These are phyloP conservation scores for Hydropsyche betteni DNA, from an alignment of 2,888 invertebrate genomes.

Conservation along the genomic window DNA sequence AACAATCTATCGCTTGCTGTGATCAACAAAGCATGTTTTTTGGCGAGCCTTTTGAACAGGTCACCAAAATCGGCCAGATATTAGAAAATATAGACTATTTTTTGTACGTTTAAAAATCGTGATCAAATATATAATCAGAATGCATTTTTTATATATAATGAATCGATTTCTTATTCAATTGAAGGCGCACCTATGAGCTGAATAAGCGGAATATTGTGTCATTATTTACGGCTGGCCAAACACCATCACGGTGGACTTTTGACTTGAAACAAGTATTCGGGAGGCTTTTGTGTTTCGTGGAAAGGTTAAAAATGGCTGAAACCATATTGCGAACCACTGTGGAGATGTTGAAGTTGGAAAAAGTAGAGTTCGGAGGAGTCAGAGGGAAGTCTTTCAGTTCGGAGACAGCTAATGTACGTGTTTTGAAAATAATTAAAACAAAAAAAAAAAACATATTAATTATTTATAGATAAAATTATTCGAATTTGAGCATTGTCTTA, in stretches of 20 bases:
- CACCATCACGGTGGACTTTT: slow-evolving; percentile 79
- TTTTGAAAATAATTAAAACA: not conserved
- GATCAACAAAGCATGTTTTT: slow-evolving; percentile 86
- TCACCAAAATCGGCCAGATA: slow-evolving; percentile 67
- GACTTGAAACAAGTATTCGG: slow-evolving; percentile 76
- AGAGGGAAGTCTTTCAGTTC: slow-evolving; percentile 70
- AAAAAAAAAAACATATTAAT: not conserved
- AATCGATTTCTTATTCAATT: slow-evolving; percentile 34
- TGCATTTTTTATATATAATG: slow-evolving; percentile 52
- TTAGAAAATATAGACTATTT: slow-evolving; percentile 66
- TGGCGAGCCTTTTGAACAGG: slow-evolving; percentile 82
- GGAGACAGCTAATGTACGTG: slow-evolving; percentile 62
- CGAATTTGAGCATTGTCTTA: not conserved
- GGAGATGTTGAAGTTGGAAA: slow-evolving; percentile 88
- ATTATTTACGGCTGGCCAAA: slow-evolving; percentile 66
- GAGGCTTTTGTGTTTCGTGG: slow-evolving; percentile 70
- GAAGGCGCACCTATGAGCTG: slow-evolving; percentile 64
- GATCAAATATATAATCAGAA: slow-evolving; percentile 53
- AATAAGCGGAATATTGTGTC: slow-evolving; percentile 66
- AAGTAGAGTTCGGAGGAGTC: slow-evolving; percentile 79
- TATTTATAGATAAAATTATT: not conserved
- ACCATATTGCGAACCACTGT: slow-evolving; percentile 77
- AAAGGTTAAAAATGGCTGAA: slow-evolving; percentile 72
- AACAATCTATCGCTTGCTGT: slow-evolving; percentile 74
- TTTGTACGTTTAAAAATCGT: slow-evolving; percentile 62